phyloP scores from a whole-genome alignment of 2,113 vertebrate genomes.

The Ornithorhynchus anatinus region DNA sequence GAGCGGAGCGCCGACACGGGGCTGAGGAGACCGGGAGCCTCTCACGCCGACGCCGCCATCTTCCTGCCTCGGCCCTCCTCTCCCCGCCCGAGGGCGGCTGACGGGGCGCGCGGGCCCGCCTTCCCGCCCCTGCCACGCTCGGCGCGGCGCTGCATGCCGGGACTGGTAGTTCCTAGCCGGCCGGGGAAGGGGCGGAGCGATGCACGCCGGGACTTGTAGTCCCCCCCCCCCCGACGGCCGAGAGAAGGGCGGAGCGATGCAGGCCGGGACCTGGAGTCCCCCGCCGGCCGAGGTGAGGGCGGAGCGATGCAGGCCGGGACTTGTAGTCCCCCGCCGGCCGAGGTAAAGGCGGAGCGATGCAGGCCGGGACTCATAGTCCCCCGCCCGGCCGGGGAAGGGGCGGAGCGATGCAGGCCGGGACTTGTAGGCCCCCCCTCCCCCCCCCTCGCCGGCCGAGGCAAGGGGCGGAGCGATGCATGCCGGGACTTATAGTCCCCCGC shows the following conservation, averaged over 20 bases:
- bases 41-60: too few relatives aligned
- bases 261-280: background rate
- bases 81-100: too few relatives aligned
- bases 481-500: background rate
- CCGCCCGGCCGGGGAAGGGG: rapidly evolving
- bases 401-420: background rate
- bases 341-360: rapidly evolving
- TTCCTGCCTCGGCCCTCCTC: too few relatives aligned
- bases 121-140: too few relatives aligned
- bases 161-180: background rate
- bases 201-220: conserved; percentile 28
- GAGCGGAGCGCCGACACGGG: too few relatives aligned
- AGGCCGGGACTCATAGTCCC: conserved; percentile 27
- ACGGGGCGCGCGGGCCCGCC: too few relatives aligned
- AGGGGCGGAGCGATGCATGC: background rate
- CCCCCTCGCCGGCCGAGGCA: too few relatives aligned
- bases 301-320: conserved; percentile 20
- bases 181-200: too few relatives aligned
- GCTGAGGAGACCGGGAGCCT: too few relatives aligned
- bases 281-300: rapidly evolving
- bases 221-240: rapidly evolving
- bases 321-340: too few relatives aligned
- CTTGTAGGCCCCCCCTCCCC: rapidly evolving
- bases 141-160: rapidly evolving
- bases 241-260: rapidly evolving